Conservation (phyloP, 2,888 invertebrate species). For the Lasioglossum lativentre region DNA sequence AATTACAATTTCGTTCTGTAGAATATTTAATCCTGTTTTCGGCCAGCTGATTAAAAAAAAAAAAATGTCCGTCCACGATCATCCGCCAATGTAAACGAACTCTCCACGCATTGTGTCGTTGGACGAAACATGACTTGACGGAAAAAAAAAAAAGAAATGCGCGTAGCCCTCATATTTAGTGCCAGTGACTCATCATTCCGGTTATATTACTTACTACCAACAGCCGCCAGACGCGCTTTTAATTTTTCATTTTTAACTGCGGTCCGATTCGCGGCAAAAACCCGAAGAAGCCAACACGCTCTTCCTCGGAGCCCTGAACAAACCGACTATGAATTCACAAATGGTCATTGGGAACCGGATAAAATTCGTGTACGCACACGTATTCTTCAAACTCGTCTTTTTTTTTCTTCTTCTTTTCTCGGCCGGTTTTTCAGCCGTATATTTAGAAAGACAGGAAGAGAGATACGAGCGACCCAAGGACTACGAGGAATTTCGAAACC, state of each 20-base stretch:
- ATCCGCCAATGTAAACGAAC: slow-evolving; percentile 54
- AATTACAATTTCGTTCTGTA: neutral
- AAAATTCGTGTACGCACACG: neutral
- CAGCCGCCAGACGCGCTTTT: slow-evolving; percentile 30
- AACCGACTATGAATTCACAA: slow-evolving; percentile 28
- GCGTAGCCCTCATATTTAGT: slow-evolving; percentile 27
- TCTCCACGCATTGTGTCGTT: slow-evolving; percentile 27
- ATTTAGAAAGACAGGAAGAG: slow-evolving; percentile 14
- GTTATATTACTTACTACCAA: slow-evolving; percentile 41
- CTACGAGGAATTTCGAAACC: slow-evolving; percentile 15
- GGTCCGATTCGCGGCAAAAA: neutral
- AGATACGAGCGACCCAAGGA: slow-evolving; percentile 16
- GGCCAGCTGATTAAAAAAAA: neutral
- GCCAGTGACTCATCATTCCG: slow-evolving; percentile 57
- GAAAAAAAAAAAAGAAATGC: slow-evolving; percentile 31
- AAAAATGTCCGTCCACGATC: neutral
- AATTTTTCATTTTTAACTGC: slow-evolving; percentile 23
- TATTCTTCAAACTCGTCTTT: slow-evolving; percentile 24
- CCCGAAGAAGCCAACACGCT: neutral
- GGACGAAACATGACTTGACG: slow-evolving; percentile 39
- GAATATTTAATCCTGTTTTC: neutral
- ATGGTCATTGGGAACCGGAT: slow-evolving; percentile 15
- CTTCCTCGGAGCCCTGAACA: slow-evolving; percentile 11
- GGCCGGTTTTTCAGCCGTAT: neutral
- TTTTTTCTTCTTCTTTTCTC: neutral